phyloP scores from a whole-genome alignment of 2,888 invertebrate species.

The Drosophila lacicola region DNA sequence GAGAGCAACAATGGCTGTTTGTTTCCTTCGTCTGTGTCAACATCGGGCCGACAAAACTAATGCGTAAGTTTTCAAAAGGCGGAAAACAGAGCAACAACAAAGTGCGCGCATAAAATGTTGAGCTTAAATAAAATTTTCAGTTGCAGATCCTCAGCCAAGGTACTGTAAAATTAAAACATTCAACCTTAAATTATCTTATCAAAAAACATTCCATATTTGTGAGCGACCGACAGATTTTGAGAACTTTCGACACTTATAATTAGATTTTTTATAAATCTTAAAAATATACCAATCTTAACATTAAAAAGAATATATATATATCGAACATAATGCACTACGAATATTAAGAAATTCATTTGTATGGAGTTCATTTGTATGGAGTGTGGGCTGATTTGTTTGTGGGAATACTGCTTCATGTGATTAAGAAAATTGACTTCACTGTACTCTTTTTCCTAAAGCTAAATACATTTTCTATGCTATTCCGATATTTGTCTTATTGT shows the following conservation, averaged over 20 bases:
- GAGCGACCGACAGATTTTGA: background rate
- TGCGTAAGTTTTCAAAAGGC: slow-evolving; percentile 40
- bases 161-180: background rate
- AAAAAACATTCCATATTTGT: background rate
- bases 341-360: too few relatives aligned
- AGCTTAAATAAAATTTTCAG: slow-evolving; percentile 35
- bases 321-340: too few relatives aligned
- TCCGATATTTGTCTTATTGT: too few relatives aligned
- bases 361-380: too few relatives aligned
- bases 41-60: slow-evolving; percentile 44
- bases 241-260: background rate
- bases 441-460: too few relatives aligned
- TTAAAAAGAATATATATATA: too few relatives aligned
- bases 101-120: slow-evolving; percentile 20
- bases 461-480: too few relatives aligned
- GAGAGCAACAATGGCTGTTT: slow-evolving; percentile 23
- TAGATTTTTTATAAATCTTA: background rate
- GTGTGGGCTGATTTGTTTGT: too few relatives aligned
- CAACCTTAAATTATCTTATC: background rate
- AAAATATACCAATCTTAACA: too few relatives aligned
- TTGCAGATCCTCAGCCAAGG: slow-evolving; percentile 11
- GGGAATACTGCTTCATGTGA: too few relatives aligned
- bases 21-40: slow-evolving; percentile 42
- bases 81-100: slow-evolving; percentile 19
- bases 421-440: too few relatives aligned